A percentile compares a stretch with the other conserved stretches of the same genome.
Conservation (phyloP, 2,797 vertebrate genomes). For the Galagoides demidoff region DNA sequence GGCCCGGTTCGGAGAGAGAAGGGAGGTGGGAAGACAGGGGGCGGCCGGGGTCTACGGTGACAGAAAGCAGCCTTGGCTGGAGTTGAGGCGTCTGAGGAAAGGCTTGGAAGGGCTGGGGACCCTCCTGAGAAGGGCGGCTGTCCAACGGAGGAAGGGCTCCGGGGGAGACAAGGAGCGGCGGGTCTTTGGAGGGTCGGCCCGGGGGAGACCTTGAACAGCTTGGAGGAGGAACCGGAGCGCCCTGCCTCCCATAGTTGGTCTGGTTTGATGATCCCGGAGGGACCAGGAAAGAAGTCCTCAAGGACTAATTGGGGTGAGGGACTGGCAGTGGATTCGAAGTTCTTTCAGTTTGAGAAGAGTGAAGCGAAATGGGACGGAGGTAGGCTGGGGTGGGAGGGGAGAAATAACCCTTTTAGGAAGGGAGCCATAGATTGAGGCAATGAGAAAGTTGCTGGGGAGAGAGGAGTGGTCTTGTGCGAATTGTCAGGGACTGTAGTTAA, state of each 20-base stretch:
- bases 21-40: background rate
- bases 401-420: conserved; percentile 44
- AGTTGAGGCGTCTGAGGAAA: background rate
- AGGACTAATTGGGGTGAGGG: background rate
- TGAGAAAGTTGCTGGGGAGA: background rate
- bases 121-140: background rate
- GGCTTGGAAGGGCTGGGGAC: background rate
- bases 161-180: background rate
- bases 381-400: conserved; percentile 10
- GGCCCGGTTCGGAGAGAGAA: background rate
- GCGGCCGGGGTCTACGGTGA: conserved; percentile 17
- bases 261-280: background rate
- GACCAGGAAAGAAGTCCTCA: background rate
- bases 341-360: background rate
- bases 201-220: conserved; percentile 15
- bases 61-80: background rate
- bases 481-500: background rate
- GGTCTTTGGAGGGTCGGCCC: conserved; percentile 12
- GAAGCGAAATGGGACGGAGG: conserved; percentile 21
- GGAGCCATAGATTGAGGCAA: background rate
- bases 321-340: conserved; percentile 10
- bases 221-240: background rate
- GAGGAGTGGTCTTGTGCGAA: conserved; percentile 8
- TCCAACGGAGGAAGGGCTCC: background rate
- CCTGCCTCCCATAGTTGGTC: background rate